A percentile compares a stretch with the other conserved stretches of the same genome.
Conservation (phyloP, 2,797 vertebrate genomes). For the Thalassophryne amazonica region DNA sequence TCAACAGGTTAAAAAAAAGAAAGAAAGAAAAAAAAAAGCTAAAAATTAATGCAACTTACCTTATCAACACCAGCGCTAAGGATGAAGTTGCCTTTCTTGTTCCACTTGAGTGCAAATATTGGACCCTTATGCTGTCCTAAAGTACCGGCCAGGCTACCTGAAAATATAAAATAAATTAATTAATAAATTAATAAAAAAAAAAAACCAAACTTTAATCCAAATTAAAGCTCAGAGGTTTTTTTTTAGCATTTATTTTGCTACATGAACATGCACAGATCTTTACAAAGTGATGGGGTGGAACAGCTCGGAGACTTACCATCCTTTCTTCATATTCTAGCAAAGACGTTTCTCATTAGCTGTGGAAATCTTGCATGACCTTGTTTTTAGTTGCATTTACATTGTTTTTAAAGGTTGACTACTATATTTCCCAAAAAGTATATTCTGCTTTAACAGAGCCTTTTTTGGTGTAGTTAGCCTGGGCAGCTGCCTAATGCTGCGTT, state of each 20-base stretch:
- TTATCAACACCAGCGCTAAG: conserved; percentile 98
- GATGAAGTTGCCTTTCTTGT: conserved; percentile 99
- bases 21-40: background rate
- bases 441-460: too few relatives aligned
- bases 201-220: too few relatives aligned
- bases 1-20: too few relatives aligned
- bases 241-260: too few relatives aligned
- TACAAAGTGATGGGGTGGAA: background rate
- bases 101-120: conserved; percentile 99
- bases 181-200: background rate
- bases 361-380: background rate
- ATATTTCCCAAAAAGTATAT: background rate
- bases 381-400: background rate
- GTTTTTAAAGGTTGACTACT: too few relatives aligned
- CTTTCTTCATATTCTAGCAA: conserved; percentile 99
- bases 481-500: too few relatives aligned
- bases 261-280: background rate
- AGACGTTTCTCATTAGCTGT: conserved; percentile 34
- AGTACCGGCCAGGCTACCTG: conserved; percentile 98
- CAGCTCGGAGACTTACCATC: conserved; percentile 79
- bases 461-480: too few relatives aligned
- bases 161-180: conserved; percentile 33
- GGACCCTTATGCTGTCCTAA: conserved; percentile 99
- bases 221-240: too few relatives aligned
- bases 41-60: conserved; percentile 72